Percentiles rank a stretch among this genome's conserved stretches.
Evolutionary conservation across 2,888 invertebrate species (phyloP).

Genomic region (Aleiodes leptofemur): DNA sequence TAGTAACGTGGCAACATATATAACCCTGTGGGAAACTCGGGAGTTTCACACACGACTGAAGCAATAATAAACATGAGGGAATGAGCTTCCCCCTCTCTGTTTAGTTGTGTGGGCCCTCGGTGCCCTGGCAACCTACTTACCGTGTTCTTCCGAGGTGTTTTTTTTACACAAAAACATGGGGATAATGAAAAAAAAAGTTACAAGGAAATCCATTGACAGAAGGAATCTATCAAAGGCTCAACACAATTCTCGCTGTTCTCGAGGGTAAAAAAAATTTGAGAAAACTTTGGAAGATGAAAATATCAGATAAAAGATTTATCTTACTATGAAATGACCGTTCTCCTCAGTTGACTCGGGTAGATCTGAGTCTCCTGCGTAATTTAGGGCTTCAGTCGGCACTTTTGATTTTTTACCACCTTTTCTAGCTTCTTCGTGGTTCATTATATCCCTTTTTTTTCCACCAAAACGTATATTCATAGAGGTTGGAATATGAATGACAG

Average conservation of each 20-base stretch:
- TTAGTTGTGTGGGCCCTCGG: conserved; percentile 29
- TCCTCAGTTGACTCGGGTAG: background rate
- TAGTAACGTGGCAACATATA: conserved; percentile 27
- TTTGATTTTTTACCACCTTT: conserved; percentile 37
- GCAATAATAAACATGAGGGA: conserved; percentile 60
- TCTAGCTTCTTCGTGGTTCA: conserved; percentile 36
- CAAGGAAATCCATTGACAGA: conserved; percentile 6
- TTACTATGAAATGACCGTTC: conserved; percentile 30
- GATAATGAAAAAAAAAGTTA: conserved; percentile 1
- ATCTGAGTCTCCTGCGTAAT: conserved; percentile 32
- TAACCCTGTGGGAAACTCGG: conserved; percentile 62
- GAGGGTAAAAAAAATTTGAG: background rate
- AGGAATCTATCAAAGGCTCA: background rate
- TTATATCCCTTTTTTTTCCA: conserved; percentile 36
- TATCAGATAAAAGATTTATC: conserved; percentile 12
- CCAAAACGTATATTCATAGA: conserved; percentile 1
- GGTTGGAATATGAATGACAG: background rate
- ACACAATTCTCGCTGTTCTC: background rate
- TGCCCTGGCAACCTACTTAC: conserved; percentile 56
- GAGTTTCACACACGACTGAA: conserved; percentile 61
- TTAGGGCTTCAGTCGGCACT: conserved; percentile 35
- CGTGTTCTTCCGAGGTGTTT: conserved; percentile 37
- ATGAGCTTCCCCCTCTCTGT: conserved; percentile 36
- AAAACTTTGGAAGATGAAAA: conserved; percentile 9
- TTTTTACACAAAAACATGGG: background rate